Evolutionary conservation across 2,113 vertebrate species (phyloP), one percentile per base, ranked within the genome.

Genomic region (Mastomys coucha): DNA sequence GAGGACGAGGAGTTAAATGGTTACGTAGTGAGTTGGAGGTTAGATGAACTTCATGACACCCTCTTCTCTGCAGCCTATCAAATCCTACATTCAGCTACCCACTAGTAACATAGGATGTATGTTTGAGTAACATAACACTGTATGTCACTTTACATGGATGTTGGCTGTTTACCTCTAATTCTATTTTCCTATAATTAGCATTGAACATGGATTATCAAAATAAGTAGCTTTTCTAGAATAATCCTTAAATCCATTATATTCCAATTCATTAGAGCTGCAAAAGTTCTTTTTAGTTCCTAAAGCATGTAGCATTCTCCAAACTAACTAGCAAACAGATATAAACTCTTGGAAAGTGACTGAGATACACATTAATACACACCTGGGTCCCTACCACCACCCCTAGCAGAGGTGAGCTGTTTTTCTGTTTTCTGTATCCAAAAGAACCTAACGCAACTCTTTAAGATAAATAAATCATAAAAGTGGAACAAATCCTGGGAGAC

Each of bases 151-250:
- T 82, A 53, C 69, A 80, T n/a, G 78, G 65, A 31, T 65, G 7
- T 88, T 76, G 45, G 45, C 56, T 33, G 73, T 33, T 31, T 95
- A 60, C 80, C 49, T 33, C 9, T 78, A 81, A 75, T 78, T 69
- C 82, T n/a, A 80, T 53, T 36, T 95, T 45, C 33, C 24, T 11
- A 91, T 89, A n/a, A 90, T 88, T 91, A 86, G 78, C 67, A 96
- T 31, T 88, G n/a, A 86, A 51, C 28, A 93, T 67, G 20, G 85
- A 42, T 89, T 75, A 96, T 76, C 33, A 91, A 89, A 95, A 86
- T 63, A 39, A 63, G 56, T 63, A 63, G 81, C 81, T 60, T 84
- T 20, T 73, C 53, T 63, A 93, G 26, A 51, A 88, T 70, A 76
- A 33, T 84, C 70, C 42, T 88, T 91, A 91, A 78, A 93, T 19